A percentile compares a stretch with the other conserved stretches of the same genome.
Evolutionary conservation across 1,140 invertebrate genomes (phyloP).

Genomic region (Sitophilus oryzae): DNA sequence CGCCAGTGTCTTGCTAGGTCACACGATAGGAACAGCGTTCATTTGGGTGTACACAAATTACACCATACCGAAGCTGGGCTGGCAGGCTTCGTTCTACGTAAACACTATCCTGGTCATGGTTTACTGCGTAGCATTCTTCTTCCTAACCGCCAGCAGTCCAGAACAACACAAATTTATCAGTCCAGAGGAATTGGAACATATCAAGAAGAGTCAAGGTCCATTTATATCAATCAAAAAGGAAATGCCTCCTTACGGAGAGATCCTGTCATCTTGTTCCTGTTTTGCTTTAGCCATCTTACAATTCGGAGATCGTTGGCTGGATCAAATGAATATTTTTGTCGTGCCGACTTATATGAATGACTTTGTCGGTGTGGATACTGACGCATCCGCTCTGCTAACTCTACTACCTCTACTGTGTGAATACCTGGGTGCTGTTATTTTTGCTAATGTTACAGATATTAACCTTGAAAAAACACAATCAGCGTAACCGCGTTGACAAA

Average conservation of each 20-base stretch:
- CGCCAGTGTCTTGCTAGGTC: conserved; percentile 64
- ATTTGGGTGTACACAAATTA: conserved; percentile 64
- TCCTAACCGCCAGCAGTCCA: conserved; percentile 63
- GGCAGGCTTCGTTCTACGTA: conserved; percentile 51
- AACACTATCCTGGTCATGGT: conserved; percentile 8
- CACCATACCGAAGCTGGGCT: conserved; percentile 58
- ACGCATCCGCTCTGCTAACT: conserved; percentile 39
- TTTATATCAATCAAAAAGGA: conserved; percentile 50
- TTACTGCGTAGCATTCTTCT: conserved; percentile 16
- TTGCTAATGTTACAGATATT: conserved; percentile 63
- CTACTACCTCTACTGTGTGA: conserved; percentile 67
- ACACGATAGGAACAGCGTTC: conserved; percentile 70
- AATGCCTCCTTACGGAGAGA: conserved; percentile 51
- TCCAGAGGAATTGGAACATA: conserved; percentile 67
- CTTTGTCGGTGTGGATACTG: conserved; percentile 72
- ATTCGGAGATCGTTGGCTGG: conserved; percentile 68
- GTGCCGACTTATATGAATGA: conserved; percentile 75
- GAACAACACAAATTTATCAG: conserved; percentile 67
- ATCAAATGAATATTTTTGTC: conserved; percentile 76
- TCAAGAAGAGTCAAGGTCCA: conserved; percentile 55
- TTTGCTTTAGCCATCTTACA: conserved; percentile 59
- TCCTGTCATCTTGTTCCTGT: conserved; percentile 59
- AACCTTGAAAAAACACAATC: conserved; percentile 52
- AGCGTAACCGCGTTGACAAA: conserved; percentile 59
- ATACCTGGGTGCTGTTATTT: conserved; percentile 59